Percentiles rank a stretch among this genome's conserved stretches.
These are phyloP conservation scores for Acomys russatus DNA, from an alignment of 2,797 vertebrate genomes.

Conservation along the genomic window DNA sequence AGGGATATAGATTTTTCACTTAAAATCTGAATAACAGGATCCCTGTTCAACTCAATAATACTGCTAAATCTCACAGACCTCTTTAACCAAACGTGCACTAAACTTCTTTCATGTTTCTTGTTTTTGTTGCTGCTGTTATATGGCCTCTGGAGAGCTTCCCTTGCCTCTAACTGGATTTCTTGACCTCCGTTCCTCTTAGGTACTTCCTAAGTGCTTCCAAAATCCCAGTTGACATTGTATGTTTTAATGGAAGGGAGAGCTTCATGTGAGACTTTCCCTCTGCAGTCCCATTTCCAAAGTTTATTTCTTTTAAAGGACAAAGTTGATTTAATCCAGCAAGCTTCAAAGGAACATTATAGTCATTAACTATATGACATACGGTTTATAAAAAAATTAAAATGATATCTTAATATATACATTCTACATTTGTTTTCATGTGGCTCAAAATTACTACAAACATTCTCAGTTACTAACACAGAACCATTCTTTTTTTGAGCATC, in stretches of 20 bases:
- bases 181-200: background rate
- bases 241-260: slow-evolving; percentile 22
- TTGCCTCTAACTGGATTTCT: slow-evolving; percentile 38
- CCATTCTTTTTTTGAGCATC: background rate
- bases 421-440: slow-evolving; percentile 10
- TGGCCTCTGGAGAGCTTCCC: background rate
- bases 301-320: background rate
- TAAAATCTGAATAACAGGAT: background rate
- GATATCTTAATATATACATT: slow-evolving; percentile 8
- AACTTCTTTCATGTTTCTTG: background rate
- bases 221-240: background rate
- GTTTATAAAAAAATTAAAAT: background rate
- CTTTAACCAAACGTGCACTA: background rate
- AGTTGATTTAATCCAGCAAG: background rate
- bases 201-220: slow-evolving; percentile 63
- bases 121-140: background rate
- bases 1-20: background rate
- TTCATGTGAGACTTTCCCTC: background rate
- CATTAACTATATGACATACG: background rate
- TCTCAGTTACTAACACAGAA: background rate
- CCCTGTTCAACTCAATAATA: background rate
- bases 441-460: slow-evolving; percentile 34
- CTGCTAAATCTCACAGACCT: background rate
- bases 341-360: background rate
- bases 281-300: background rate